These are phyloP conservation scores for Zosterops pallidus DNA, from an alignment of 2,113 vertebrate genomes.

Conservation along the genomic window DNA sequence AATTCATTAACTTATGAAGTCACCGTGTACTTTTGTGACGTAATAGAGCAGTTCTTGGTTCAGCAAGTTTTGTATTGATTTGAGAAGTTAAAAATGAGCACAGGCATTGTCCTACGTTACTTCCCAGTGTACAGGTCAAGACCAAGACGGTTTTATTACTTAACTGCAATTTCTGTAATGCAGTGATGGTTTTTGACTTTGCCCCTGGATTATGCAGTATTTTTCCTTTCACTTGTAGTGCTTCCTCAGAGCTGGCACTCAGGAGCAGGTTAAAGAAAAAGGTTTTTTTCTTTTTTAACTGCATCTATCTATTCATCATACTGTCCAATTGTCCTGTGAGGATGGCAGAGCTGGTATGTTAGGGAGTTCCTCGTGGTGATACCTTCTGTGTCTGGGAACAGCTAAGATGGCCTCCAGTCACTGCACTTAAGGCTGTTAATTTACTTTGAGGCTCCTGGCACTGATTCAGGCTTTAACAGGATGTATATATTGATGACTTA, in stretches of 20 bases:
- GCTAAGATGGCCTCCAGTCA: constrained; percentile 52
- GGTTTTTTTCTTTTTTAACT: background rate
- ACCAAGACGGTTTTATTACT: background rate
- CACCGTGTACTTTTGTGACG: fast-evolving
- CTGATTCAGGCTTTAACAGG: background rate
- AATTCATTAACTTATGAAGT: background rate
- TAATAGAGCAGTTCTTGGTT: background rate
- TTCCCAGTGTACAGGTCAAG: background rate
- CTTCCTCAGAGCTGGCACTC: background rate
- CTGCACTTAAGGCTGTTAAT: constrained; percentile 33
- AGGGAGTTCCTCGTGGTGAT: background rate
- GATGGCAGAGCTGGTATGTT: background rate
- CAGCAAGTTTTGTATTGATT: background rate
- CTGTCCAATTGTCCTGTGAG: background rate
- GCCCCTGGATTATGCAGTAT: background rate
- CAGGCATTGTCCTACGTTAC: background rate
- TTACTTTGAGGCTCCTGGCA: constrained; percentile 23
- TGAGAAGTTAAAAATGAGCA: background rate
- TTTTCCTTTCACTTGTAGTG: background rate
- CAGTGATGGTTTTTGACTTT: constrained; percentile 32
- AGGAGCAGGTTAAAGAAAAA: background rate
- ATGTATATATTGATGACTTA: constrained; percentile 30
- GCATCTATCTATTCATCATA: background rate
- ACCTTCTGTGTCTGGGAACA: constrained; percentile 8
- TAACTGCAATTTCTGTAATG: background rate